A percentile compares a stretch with the other conserved stretches of the same genome.
phyloP scores from a whole-genome alignment of 2,888 invertebrate genomes.

The Elgonia sp. region DNA sequence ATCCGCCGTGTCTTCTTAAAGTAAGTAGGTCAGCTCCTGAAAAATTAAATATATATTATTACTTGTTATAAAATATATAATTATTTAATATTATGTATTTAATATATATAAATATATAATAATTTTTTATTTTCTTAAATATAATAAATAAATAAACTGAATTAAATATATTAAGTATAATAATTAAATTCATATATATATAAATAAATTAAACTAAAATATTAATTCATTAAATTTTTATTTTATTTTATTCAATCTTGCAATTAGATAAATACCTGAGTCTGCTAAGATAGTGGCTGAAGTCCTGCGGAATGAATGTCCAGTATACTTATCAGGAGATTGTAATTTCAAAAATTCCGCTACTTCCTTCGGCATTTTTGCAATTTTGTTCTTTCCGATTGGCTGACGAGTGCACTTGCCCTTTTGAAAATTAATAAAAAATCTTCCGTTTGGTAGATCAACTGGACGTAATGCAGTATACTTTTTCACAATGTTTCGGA shows the following conservation, averaged over 20 bases:
- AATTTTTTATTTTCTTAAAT: no score
- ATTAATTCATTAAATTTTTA: no score
- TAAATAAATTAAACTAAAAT: conserved; percentile 15
- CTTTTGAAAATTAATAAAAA: conserved; percentile 68
- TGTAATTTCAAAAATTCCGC: conserved; percentile 49
- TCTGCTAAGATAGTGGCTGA: conserved; percentile 22
- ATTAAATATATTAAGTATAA: no score
- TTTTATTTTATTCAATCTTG: neutral
- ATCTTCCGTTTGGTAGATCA: conserved; percentile 12
- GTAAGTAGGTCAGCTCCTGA: conserved; percentile 37
- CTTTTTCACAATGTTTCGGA: conserved; percentile 9
- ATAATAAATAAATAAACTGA: no score
- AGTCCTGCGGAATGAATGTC: conserved; percentile 33
- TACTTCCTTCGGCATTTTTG: conserved; percentile 67
- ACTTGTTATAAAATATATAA: neutral
- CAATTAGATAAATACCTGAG: conserved; percentile 15
- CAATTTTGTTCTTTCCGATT: conserved; percentile 71
- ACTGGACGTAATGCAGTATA: conserved; percentile 32
- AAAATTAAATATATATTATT: no score
- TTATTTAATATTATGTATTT: no score
- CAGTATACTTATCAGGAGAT: conserved; percentile 24
- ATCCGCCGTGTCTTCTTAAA: conserved; percentile 35
- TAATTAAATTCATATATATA: no score
- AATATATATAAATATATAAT: no score
- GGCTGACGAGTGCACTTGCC: conserved; percentile 69